Evolutionary conservation across 2,797 vertebrate species (phyloP).

Genomic region (Neopelma chrysocephalum): DNA sequence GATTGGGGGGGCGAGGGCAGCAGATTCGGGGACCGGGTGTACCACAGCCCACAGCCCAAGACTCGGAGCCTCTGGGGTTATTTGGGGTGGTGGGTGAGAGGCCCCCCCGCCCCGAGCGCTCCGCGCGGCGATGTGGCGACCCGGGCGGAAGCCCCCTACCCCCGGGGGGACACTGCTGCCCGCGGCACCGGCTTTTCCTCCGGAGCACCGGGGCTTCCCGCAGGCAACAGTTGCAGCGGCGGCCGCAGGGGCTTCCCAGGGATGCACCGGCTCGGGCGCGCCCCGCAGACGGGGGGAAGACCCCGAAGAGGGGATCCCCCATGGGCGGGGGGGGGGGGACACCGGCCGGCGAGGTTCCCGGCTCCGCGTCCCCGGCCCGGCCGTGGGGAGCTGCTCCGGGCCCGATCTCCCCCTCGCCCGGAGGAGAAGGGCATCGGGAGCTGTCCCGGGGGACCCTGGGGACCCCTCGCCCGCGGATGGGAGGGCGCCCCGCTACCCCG

Average conservation of each 20-base stretch:
- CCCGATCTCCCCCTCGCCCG: background rate
- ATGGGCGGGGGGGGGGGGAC: background rate
- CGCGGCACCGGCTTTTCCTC: background rate
- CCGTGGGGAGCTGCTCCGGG: background rate
- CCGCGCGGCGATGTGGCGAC: background rate
- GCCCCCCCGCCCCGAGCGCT: background rate
- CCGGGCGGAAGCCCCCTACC: background rate
- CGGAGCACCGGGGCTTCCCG: background rate
- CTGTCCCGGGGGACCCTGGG: background rate
- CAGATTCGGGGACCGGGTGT: background rate
- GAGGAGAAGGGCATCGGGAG: background rate
- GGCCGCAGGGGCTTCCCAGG: background rate
- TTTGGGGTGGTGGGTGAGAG: background rate
- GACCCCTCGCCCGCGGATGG: background rate
- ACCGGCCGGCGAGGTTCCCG: background rate
- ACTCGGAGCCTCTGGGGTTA: background rate
- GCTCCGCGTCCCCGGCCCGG: background rate
- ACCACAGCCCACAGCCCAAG: background rate
- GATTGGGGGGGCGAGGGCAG: background rate
- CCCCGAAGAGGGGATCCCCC: background rate
- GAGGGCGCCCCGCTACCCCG: background rate
- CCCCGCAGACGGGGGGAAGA: background rate
- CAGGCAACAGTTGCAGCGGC: background rate
- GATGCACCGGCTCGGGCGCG: background rate
- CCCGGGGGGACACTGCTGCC: background rate